Percentiles rank a stretch among this genome's conserved stretches.
These are phyloP conservation scores for Zosterops japonicus DNA, from an alignment of 2,113 vertebrate genomes.

Conservation along the genomic window DNA sequence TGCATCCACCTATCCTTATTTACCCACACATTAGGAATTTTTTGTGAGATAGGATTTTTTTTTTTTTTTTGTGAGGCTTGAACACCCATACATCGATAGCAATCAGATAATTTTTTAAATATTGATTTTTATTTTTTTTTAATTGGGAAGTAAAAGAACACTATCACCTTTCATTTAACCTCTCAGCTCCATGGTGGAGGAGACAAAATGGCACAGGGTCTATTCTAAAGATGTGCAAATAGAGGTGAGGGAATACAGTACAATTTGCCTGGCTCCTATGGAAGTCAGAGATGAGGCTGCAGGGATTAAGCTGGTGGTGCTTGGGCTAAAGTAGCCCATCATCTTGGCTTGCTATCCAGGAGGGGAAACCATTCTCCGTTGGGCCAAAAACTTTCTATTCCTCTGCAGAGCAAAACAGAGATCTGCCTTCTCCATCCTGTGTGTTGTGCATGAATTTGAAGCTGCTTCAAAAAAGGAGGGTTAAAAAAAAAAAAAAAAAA, in stretches of 20 bases:
- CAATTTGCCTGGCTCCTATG: background rate
- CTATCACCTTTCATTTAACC: background rate
- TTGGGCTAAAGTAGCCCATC: background rate
- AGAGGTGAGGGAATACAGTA: background rate
- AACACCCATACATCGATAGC: background rate
- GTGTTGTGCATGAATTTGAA: background rate
- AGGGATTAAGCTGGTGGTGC: background rate
- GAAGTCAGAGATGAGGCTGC: background rate
- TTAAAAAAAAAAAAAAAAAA: background rate
- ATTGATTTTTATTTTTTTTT: background rate
- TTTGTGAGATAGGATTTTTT: background rate
- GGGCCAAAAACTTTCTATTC: background rate
- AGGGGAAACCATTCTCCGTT: background rate
- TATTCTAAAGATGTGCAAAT: background rate
- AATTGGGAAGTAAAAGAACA: background rate
- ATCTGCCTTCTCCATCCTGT: background rate
- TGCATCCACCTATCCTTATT: background rate
- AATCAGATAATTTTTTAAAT: background rate
- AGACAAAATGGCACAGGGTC: background rate
- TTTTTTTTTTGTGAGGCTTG: background rate
- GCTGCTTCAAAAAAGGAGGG: background rate
- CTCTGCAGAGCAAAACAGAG: accelerated
- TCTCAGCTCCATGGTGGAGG: background rate
- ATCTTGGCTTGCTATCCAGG: accelerated
- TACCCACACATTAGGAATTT: background rate